Conservation (phyloP, 2,888 invertebrate genomes). For the Oligia strigilis region DNA sequence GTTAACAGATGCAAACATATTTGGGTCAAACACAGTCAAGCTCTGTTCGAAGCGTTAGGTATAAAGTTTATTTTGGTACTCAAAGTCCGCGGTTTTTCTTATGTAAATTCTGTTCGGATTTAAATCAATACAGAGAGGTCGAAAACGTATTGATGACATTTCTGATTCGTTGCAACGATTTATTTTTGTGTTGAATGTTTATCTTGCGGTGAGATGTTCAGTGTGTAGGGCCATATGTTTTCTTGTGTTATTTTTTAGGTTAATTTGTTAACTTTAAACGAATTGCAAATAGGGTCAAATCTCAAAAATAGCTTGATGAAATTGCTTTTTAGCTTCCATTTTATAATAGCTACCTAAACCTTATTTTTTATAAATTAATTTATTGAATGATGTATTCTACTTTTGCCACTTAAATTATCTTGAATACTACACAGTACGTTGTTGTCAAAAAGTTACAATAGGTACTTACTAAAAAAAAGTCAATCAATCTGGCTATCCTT, state of each 20-base stretch:
- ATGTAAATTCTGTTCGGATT: constrained; percentile 58
- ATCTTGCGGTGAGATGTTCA: constrained; percentile 6
- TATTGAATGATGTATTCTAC: neutral
- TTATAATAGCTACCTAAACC: neutral
- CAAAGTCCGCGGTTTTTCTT: constrained; percentile 56
- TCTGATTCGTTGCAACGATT: constrained; percentile 34
- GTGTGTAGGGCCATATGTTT: constrained; percentile 3
- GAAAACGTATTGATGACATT: constrained; percentile 45
- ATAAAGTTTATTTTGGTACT: constrained; percentile 55
- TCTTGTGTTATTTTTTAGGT: neutral
- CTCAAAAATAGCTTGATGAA: neutral
- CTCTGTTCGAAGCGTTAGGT: constrained; percentile 74
- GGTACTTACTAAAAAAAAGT: neutral
- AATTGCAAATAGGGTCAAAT: neutral
- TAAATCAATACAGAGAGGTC: constrained; percentile 58
- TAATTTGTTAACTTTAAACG: neutral
- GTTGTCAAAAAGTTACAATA: neutral
- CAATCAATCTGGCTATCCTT: neutral
- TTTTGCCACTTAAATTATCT: neutral
- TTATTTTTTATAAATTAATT: neutral
- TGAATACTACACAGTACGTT: too few species aligned
- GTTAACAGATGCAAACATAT: constrained; percentile 73
- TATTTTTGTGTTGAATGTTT: constrained; percentile 40
- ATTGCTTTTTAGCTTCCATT: neutral
- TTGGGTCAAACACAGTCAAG: constrained; percentile 81